Evolutionary conservation across 2,888 invertebrate genomes (phyloP), one percentile per base, ranked within the genome.

Genomic region (Nowickia ferox): DNA sequence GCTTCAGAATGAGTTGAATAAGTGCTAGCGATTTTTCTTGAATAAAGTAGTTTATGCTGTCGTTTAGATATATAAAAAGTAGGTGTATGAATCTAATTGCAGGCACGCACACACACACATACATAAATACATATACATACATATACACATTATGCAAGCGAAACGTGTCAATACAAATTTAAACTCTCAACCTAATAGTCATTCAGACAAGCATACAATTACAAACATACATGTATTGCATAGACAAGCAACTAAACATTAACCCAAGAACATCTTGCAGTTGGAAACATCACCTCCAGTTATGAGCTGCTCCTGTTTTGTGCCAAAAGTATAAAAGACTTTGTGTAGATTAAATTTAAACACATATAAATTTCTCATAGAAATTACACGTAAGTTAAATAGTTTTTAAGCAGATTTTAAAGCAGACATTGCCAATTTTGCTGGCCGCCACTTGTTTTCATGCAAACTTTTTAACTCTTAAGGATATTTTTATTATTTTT

Each of bases 21-120:
- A 79, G 83, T 61, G 80, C 83, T 82, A 76, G 80, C 55, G 82
- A 74, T 80, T 85, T 30, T 81, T 75, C 77, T 87, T 74, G 57
- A 80, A 74, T 66, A 57, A 65, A 51, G 74, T 74, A 65, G 63
- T 79, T 71, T 57, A 55, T 80, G 72, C 46, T 63, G 55, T 51
- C 42, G 22, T 51, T 65, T 66, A 66, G 22, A 66, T 48, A 38
- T 48, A 30, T 30, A 30, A 30, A 30, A 30, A 44, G 40, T 17
- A 57, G 57, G 40, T 59, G 19, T 59, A 65, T 80, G 51, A 74
- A 66, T 74, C 44, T 80, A 80, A 80, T 80, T 80, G 66, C 80
- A 66, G 46, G 30, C 71, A 53, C 9, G 19, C 13, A 63, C 15
- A 3, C 22, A 65, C 17, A 44, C 17, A 19, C n/a, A 66, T 57